Evolutionary conservation across 2,113 vertebrate species (phyloP), one percentile per base, ranked within the genome.

Genomic region (Siniperca chuatsi): DNA sequence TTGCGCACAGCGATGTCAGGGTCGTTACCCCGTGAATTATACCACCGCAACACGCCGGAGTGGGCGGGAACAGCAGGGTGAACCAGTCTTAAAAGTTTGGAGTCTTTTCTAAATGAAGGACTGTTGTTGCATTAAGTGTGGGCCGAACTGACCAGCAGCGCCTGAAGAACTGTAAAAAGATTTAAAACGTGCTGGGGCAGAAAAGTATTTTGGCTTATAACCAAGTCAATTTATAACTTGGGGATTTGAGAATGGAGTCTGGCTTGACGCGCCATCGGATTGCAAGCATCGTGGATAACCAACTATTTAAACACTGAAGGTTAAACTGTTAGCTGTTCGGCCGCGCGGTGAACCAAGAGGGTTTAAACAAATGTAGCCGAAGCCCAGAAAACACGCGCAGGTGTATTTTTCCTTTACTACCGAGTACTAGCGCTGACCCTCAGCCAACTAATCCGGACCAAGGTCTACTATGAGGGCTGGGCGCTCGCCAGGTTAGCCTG

Each of bases 281-380:
- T 11, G 37, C 55, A 16, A 18, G 54, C 46, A 62, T 18, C 35
- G 60, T 21, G 58, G 29, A 60, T 11, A 20, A 35, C 2, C 42
- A 70, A 67, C 68, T 73, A 10, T 68, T 25, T 42, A 25, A 29
- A 64, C 69, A 9, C 8, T 42, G 73, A 67, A 75, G 76, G 79
- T 75, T 85, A 75, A 87, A 74, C 71, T 71, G 64, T 69, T 35
- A 80, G 71, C 67, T 9, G 25, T 6, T n/a, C 54, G 78, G 37
- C 1, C 10, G 50, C 23, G 40, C 57, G 13, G 8, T 11, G 18
- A 15, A 16, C 20, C 66, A 1, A 6, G 9, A 10, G 6, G 13
- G 20, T 9, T 66, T 18, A 2, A 37, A 67, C 35, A 13, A 20
- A 70, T 4, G 25, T 1, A 48, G 4, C 25, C n/a, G 62, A 20